phyloP scores from a whole-genome alignment of 2,113 vertebrate genomes.

The Puma concolor region DNA sequence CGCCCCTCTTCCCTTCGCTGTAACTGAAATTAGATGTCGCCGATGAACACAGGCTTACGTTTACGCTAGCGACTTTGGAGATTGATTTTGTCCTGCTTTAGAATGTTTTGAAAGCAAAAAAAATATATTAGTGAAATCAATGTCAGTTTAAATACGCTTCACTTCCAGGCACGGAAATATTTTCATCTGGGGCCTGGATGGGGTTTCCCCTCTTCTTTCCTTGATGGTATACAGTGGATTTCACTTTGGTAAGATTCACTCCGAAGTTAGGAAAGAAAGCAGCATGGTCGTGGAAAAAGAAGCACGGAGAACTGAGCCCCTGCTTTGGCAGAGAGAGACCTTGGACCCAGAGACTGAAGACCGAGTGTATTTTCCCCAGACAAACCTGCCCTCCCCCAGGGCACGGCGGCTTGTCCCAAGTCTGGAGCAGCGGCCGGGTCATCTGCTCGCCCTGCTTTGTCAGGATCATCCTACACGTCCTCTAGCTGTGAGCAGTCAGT shows the following conservation, averaged over 20 bases:
- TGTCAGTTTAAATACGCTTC: neutral
- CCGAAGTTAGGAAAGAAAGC: neutral
- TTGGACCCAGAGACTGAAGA: neutral
- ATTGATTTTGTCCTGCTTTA: neutral
- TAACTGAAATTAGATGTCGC: neutral
- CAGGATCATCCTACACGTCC: neutral
- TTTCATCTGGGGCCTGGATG: neutral
- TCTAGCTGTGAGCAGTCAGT: neutral
- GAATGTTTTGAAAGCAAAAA: slow-evolving; percentile 20
- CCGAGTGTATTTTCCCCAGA: neutral
- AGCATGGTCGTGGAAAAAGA: neutral
- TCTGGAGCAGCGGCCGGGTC: too few relatives aligned
- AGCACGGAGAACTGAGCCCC: neutral
- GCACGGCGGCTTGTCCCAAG: accelerated
- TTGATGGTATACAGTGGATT: neutral
- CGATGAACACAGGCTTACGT: neutral
- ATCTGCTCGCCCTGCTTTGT: neutral
- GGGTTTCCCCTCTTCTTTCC: neutral
- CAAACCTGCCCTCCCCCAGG: neutral
- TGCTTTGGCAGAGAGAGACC: neutral
- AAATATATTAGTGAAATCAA: neutral
- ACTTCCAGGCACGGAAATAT: neutral
- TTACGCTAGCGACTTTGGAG: neutral
- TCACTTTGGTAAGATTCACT: neutral
- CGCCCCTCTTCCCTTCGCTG: neutral